Percentiles rank a stretch among this genome's conserved stretches.
Evolutionary conservation across 2,888 invertebrate genomes (phyloP).

Genomic region (Myopa testacea): DNA sequence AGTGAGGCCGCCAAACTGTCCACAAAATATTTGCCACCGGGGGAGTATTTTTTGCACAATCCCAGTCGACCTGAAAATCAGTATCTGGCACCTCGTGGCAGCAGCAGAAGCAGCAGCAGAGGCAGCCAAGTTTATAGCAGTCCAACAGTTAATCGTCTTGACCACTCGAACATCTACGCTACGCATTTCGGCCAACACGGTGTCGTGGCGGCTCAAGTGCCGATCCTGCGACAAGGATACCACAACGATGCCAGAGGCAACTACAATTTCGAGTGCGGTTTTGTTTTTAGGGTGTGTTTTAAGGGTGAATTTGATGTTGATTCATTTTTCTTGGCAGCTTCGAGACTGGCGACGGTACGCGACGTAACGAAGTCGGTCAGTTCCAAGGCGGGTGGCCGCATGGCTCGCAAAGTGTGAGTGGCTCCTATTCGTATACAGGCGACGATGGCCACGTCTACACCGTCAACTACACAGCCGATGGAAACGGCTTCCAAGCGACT

Average conservation of each 20-base stretch:
- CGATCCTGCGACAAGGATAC: slow-evolving; percentile 73
- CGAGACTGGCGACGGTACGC: slow-evolving; percentile 77
- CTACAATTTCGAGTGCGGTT: slow-evolving; percentile 75
- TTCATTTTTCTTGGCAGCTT: slow-evolving; percentile 64
- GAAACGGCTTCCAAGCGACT: slow-evolving; percentile 80
- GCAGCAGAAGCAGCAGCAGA: background rate
- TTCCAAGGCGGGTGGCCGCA: slow-evolving; percentile 73
- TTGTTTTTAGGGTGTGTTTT: background rate
- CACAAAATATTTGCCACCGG: slow-evolving; percentile 61
- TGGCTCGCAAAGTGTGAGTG: slow-evolving; percentile 73
- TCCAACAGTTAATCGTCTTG: slow-evolving; percentile 46
- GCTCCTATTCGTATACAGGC: slow-evolving; percentile 75
- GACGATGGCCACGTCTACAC: slow-evolving; percentile 74
- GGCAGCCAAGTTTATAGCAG: slow-evolving; percentile 40
- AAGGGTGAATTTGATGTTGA: too few species aligned
- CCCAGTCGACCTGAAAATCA: slow-evolving; percentile 51
- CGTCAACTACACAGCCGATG: slow-evolving; percentile 79
- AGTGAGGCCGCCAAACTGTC: slow-evolving; percentile 56
- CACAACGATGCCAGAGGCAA: slow-evolving; percentile 73
- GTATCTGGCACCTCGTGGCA: slow-evolving; percentile 53
- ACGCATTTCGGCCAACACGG: slow-evolving; percentile 39
- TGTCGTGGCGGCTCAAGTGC: slow-evolving; percentile 69
- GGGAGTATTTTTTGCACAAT: slow-evolving; percentile 31
- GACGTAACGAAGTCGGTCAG: slow-evolving; percentile 71
- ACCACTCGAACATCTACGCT: background rate